These are phyloP conservation scores for Antheraea assamensis DNA, from an alignment of 2,888 invertebrate species.

Conservation along the genomic window DNA sequence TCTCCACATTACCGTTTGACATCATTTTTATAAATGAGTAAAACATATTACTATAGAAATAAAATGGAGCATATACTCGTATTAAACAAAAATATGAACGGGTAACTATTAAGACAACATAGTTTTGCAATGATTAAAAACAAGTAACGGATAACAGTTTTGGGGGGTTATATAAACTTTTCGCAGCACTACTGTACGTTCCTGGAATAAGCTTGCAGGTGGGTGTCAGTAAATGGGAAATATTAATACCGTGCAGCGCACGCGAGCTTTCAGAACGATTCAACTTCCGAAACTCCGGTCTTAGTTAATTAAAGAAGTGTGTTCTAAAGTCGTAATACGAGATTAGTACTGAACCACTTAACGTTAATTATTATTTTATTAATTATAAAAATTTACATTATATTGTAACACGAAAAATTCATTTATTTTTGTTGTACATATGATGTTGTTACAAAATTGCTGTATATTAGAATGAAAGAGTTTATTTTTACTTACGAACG, in stretches of 20 bases:
- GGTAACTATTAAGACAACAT: too few species aligned
- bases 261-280: constrained; percentile 43
- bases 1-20: neutral
- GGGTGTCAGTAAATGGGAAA: constrained; percentile 37
- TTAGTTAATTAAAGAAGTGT: constrained; percentile 23
- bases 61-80: too few species aligned
- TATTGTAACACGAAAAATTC: too few species aligned
- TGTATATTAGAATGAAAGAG: too few species aligned
- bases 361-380: constrained; percentile 3
- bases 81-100: too few species aligned
- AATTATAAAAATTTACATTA: neutral
- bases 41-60: neutral
- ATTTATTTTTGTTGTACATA: too few species aligned
- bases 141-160: neutral
- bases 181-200: constrained; percentile 13
- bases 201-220: constrained; percentile 21
- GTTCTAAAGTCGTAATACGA: constrained; percentile 11
- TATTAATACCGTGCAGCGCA: constrained; percentile 46
- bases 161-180: neutral
- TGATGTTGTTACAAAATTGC: too few species aligned
- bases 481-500: too few species aligned
- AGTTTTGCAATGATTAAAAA: neutral
- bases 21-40: neutral
- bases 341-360: constrained; percentile 13
- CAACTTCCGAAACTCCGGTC: constrained; percentile 34